These are phyloP conservation scores for Corythornis leucogaster DNA, from an alignment of 2,797 vertebrate species.

Conservation along the genomic window DNA sequence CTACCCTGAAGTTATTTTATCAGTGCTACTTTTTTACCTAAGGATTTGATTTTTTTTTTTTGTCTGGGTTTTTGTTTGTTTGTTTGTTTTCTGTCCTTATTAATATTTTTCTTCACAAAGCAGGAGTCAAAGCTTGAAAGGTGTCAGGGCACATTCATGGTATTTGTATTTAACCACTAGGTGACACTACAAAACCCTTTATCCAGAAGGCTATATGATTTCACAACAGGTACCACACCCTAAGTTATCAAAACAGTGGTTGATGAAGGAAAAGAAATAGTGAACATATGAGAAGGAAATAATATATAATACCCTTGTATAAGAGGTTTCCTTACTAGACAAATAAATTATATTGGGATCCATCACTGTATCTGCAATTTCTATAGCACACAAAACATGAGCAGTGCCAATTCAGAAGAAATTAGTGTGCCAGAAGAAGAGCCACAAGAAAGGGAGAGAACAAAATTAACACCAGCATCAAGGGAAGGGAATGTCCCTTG, in stretches of 20 bases:
- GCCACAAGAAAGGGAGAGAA: neutral
- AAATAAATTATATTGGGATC: neutral
- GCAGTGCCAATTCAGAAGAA: neutral
- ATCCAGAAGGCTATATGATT: neutral
- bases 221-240: slow-evolving; percentile 4
- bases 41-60: neutral
- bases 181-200: slow-evolving; percentile 40
- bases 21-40: neutral
- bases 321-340: neutral
- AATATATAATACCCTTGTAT: neutral
- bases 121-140: neutral
- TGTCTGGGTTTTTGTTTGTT: neutral
- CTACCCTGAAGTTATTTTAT: neutral
- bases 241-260: neutral
- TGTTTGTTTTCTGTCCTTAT: neutral
- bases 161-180: slow-evolving; percentile 33
- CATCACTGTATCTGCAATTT: neutral
- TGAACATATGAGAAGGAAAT: neutral
- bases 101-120: neutral
- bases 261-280: neutral
- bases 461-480: neutral
- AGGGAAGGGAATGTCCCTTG: neutral
- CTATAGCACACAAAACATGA: neutral
- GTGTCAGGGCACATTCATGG: neutral
- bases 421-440: neutral